Conservation (phyloP, 2,797 vertebrate genomes). For the Acropternis orthonyx region DNA sequence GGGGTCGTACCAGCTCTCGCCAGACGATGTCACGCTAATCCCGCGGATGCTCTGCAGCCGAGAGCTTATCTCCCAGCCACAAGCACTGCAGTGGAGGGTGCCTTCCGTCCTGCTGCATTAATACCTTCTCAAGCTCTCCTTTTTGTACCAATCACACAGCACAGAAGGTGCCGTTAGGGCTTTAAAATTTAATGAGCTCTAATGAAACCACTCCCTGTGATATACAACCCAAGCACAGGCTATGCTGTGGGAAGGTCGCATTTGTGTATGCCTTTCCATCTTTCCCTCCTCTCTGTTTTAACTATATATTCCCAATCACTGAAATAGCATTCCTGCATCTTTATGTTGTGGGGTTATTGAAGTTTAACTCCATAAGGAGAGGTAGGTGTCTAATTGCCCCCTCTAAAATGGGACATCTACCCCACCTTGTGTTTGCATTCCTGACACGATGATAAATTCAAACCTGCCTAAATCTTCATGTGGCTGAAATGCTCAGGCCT, state of each 20-base stretch:
- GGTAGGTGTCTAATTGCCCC: neutral
- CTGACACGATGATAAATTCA: neutral
- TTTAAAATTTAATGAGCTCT: constrained; percentile 61
- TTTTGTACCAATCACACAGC: neutral
- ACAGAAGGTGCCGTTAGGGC: constrained; percentile 32
- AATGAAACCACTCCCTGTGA: neutral
- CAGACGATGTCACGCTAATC: constrained; percentile 52
- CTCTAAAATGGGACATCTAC: neutral
- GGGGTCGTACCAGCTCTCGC: neutral
- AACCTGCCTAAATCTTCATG: neutral
- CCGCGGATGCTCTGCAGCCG: neutral
- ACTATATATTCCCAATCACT: neutral
- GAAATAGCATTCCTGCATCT: neutral
- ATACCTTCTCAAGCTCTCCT: neutral
- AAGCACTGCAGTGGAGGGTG: neutral
- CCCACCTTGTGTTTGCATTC: neutral
- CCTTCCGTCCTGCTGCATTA: neutral
- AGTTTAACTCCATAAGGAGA: neutral
- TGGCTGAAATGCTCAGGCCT: neutral
- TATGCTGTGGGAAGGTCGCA: neutral
- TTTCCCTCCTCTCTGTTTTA: neutral
- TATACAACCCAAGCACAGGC: neutral
- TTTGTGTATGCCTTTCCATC: neutral
- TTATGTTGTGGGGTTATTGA: neutral
- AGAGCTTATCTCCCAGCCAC: neutral